Percentiles rank a stretch among this genome's conserved stretches.
These are phyloP conservation scores for Pterocles burchelli DNA, from an alignment of 2,113 vertebrate species.

Conservation along the genomic window DNA sequence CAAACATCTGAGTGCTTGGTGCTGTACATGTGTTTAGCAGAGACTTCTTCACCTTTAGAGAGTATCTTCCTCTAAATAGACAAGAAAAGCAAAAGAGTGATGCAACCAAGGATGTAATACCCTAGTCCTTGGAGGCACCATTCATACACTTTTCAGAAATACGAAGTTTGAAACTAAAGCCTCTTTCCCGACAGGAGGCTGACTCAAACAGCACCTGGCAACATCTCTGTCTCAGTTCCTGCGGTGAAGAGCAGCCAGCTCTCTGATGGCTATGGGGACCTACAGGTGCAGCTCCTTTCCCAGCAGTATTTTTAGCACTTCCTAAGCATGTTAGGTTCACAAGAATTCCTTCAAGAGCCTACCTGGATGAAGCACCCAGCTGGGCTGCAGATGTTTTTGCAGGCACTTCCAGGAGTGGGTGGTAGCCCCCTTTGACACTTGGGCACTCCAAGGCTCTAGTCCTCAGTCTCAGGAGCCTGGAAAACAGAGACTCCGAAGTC, in stretches of 20 bases:
- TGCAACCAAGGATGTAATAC: background rate
- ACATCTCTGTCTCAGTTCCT: background rate
- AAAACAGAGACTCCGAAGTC: background rate
- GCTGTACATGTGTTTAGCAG: background rate
- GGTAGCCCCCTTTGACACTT: background rate
- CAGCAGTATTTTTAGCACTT: background rate
- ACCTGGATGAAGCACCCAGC: background rate
- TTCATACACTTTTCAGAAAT: background rate
- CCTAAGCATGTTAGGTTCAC: background rate
- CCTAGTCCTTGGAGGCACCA: background rate
- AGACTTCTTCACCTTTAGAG: background rate
- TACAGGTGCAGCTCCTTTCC: background rate
- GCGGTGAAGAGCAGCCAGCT: background rate
- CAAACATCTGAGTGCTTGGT: background rate
- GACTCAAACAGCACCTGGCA: background rate
- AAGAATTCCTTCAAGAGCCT: background rate
- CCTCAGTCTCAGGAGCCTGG: background rate
- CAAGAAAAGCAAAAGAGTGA: background rate
- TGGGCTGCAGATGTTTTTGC: background rate
- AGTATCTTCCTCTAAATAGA: background rate
- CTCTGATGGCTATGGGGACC: background rate
- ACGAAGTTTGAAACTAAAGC: background rate
- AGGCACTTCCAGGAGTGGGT: background rate
- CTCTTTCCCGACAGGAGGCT: background rate
- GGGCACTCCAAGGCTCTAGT: background rate